Conservation (phyloP, 2,797 vertebrate genomes). For the Masticophis lateralis region DNA sequence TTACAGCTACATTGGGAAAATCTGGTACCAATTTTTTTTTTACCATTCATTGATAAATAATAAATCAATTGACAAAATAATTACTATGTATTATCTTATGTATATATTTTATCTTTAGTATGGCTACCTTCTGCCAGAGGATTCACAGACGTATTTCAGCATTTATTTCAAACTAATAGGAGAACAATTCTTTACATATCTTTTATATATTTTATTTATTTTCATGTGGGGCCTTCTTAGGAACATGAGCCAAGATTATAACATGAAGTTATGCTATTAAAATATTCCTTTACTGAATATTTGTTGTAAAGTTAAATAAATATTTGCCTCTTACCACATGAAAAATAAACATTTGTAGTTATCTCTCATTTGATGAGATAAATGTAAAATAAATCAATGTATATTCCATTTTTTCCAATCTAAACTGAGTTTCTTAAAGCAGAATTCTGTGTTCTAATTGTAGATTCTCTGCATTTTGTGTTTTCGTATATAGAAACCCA, state of each 20-base stretch:
- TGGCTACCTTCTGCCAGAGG: constrained; percentile 83
- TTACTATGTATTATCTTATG: constrained; percentile 23
- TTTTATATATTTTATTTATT: constrained; percentile 48
- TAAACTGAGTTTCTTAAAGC: neutral
- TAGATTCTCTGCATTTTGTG: neutral
- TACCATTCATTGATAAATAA: neutral
- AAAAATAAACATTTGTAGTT: neutral
- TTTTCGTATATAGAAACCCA: neutral
- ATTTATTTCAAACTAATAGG: constrained; percentile 84
- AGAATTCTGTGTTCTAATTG: neutral
- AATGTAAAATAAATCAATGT: neutral
- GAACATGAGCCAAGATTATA: neutral
- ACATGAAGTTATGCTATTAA: neutral
- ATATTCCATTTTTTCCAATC: neutral
- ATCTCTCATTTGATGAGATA: neutral
- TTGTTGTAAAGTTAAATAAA: neutral
- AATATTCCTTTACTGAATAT: neutral
- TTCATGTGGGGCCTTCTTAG: neutral
- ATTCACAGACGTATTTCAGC: constrained; percentile 77
- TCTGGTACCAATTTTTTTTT: constrained; percentile 68
- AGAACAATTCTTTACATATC: constrained; percentile 86
- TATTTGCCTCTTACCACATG: neutral
- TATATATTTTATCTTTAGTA: constrained; percentile 74
- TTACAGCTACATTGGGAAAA: constrained; percentile 83
- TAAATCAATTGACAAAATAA: neutral